A percentile compares a stretch with the other conserved stretches of the same genome.
These are phyloP conservation scores for Theodoxus fluviatilis DNA, from an alignment of 2,888 invertebrate genomes.

Conservation along the genomic window DNA sequence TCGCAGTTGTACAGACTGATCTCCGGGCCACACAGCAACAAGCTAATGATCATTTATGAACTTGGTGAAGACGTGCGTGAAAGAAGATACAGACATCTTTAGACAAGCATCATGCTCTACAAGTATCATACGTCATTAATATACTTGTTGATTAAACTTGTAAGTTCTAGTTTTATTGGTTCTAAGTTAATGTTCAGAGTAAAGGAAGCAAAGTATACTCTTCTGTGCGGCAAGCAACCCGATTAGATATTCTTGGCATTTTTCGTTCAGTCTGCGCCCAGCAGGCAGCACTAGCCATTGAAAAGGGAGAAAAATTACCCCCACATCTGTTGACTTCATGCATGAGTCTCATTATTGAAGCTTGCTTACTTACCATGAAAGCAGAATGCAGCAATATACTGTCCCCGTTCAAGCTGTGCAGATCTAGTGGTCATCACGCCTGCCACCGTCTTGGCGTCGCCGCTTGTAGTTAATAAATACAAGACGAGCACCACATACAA, in stretches of 20 bases:
- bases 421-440: conserved; percentile 43
- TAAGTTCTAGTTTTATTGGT: no score
- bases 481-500: no score
- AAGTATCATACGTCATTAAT: no score
- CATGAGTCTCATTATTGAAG: no score
- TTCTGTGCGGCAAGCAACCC: no score
- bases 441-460: conserved; percentile 43
- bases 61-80: neutral
- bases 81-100: neutral
- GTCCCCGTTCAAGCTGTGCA: conserved; percentile 47
- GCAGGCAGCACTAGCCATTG: neutral
- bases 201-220: no score
- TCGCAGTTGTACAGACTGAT: neutral
- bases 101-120: no score
- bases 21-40: neutral
- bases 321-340: no score
- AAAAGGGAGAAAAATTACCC: neutral
- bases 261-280: neutral
- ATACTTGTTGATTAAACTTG: no score
- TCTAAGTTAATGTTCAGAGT: no score
- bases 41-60: neutral
- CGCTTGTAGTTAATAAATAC: no score
- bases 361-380: conserved; percentile 50
- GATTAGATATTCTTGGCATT: no score
- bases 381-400: conserved; percentile 55